Base-by-base conservation (phyloP, 2,113 vertebrate genomes). In the Rhinoderma darwinii region DNA sequence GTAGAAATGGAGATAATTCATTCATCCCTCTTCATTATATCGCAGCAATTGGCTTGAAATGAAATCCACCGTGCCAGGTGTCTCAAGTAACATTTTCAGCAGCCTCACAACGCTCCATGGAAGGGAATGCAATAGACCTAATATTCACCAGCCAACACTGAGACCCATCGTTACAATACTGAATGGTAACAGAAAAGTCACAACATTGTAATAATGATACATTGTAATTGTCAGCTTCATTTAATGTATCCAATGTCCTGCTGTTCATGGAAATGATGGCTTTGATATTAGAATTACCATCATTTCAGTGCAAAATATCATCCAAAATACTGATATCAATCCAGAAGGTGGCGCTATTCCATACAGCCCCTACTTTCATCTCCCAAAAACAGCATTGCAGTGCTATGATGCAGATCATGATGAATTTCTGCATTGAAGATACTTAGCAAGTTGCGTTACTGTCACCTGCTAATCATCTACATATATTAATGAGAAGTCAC, bases 1-100 rank as follows among this genome's bases (percentile, higher is more conserved):
- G 50, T 56, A 82, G 54, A 75, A 74, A 82, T 74, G 50, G 50
- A 73, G 84, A 86, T 86, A 72, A 86, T 54, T 73, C 44, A 72
- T 87, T 73, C 68, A 82, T 61, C 50, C 51, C 63, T 73, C 61
- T 41, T 87, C 68, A 41, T 70, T 74, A 87, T 2, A 82, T 43
- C 32, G 54, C 37, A 81, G 68, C 68, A 61, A 54, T 82, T 87
- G 78, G 85, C 85, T 22, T 32, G 77, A 61, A 81, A 74, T 41
- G 78, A 87, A 35, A 25, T 59, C 37, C 1, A 30, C 37, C 8
- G 27, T 63, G 78, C 85, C 85, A 87, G 68, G 44, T 79, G 43
- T 66, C 73, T 75, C 51, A 17, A 27, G 79, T 27, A 32, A 56
- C 10, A 22, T 7, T 56, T 70, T 32, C 25, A 32, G 14, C 12